These are phyloP conservation scores for Synanceia verrucosa DNA, from an alignment of 2,797 vertebrate species.

Conservation along the genomic window DNA sequence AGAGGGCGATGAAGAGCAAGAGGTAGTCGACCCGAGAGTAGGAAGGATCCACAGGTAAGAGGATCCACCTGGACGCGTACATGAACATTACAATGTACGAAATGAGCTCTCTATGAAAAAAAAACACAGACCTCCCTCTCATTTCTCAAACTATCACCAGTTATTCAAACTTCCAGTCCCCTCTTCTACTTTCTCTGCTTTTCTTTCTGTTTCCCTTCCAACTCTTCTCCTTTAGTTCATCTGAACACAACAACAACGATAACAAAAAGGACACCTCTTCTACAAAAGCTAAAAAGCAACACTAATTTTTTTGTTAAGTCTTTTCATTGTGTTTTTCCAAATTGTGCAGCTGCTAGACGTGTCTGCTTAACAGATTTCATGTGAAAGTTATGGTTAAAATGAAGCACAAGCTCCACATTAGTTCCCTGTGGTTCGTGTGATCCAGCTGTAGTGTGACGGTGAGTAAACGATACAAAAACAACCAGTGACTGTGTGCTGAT, in stretches of 20 bases:
- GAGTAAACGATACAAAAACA: conserved; percentile 35
- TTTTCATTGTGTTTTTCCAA: conserved; percentile 44
- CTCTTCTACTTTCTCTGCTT: not conserved
- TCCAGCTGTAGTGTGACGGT: conserved; percentile 49
- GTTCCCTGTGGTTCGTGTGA: conserved; percentile 24
- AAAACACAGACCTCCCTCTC: not conserved
- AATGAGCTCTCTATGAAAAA: conserved; percentile 9
- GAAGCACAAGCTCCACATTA: conserved; percentile 8
- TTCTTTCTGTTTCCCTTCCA: not conserved
- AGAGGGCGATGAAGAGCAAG: conserved; percentile 44
- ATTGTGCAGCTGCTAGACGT: conserved; percentile 34
- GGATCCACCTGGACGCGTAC: conserved; percentile 17
- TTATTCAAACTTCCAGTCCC: not conserved
- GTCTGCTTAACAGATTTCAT: conserved; percentile 12
- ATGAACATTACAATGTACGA: conserved; percentile 43
- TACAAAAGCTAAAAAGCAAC: conserved; percentile 39
- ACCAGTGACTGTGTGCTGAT: conserved; percentile 40
- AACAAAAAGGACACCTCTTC: not conserved
- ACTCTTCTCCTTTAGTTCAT: conserved; percentile 1
- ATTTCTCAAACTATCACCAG: conserved; percentile 12
- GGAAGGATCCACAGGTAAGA: conserved; percentile 57
- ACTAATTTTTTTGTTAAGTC: conserved; percentile 62
- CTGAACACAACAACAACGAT: conserved; percentile 19
- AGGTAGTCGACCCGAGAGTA: conserved; percentile 56
- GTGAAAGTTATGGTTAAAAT: conserved; percentile 23